These are phyloP conservation scores for Dryobates pubescens DNA, from an alignment of 2,797 vertebrate genomes.

Conservation along the genomic window DNA sequence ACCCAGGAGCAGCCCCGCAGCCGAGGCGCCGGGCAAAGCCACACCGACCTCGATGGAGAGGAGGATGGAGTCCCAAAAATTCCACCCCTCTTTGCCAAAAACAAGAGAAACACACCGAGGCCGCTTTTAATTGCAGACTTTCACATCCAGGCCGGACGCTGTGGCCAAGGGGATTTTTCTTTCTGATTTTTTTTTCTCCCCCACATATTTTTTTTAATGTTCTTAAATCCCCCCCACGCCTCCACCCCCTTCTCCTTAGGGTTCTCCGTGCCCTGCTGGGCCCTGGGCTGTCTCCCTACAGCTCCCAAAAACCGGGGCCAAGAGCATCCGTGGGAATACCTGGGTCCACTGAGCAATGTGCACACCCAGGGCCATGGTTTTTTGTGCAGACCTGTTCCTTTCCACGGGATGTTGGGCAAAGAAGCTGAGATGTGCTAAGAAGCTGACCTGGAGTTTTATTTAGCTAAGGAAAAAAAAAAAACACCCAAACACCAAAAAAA, in stretches of 20 bases:
- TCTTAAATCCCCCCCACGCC: not conserved
- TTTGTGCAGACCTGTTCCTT: not conserved
- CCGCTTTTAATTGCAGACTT: not conserved
- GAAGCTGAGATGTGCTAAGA: not conserved
- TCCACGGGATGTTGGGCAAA: not conserved
- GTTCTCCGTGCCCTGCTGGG: not conserved
- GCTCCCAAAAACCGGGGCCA: not conserved
- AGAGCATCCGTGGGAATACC: not conserved
- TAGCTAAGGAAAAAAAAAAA: too few species aligned
- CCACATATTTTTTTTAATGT: too few species aligned
- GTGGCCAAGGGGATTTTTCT: not conserved
- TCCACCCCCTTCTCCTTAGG: not conserved
- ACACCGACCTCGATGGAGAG: not conserved
- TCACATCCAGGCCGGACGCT: not conserved
- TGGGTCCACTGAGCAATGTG: not conserved
- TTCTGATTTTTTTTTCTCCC: too few species aligned
- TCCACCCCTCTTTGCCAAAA: constrained; percentile 19
- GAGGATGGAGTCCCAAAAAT: constrained; percentile 15
- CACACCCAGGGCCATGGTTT: fast-evolving
- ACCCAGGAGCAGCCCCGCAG: not conserved
- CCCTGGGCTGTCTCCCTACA: not conserved
- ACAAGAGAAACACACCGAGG: not conserved
- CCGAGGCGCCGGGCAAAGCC: not conserved
- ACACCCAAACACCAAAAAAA: too few species aligned
- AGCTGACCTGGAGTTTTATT: not conserved